Base-by-base conservation (phyloP, 2,113 vertebrate species). In the Mormoops blainvillei region DNA sequence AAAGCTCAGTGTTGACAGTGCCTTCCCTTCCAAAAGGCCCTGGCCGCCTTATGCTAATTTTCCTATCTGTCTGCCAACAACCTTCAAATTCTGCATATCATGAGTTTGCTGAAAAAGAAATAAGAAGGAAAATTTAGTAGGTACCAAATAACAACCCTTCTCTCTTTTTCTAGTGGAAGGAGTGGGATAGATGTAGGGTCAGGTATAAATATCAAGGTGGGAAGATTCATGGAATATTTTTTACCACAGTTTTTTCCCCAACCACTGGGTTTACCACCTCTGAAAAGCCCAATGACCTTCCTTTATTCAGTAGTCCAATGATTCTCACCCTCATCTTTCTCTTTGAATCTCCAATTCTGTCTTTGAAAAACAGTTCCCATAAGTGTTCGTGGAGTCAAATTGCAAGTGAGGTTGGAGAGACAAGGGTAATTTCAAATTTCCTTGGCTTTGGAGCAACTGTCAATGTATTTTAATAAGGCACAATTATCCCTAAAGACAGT, bases 381-480 rank as follows among this genome's bases (percentile, higher is more conserved):
- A 87, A 87, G n/a, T 95, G 54, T 84, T 84, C 89, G 73, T 26
- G 68, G 92, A 90, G 63, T 73, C 73, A 43, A 83, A 87, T 3
- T 87, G 24, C 13, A 63, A 38, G 71, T 68, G 36, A 87, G n/a
- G 20, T 38, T 83, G 38, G 68, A 92, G 8, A 94, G 31, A 89
- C 52, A 68, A 82, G 70, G 36, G 56, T 93, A 84, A 91, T 91
- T 96, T 87, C 67, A 85, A 92, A 56, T 36, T 74, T 81, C 31
- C 43, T 84, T 65, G 36, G 20, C n/a, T 80, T 70, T 56, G 41
- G 73, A 76, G 80, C 56, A 91, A 71, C 36, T 86, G 41, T 70
- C 24, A 50, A 65, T 36, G 13, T 54, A 87, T 89, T 87, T 91
- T 85, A 91, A 84, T 81, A 96, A 87, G 38, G 33, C 33, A 87